Conservation (phyloP, 2,888 invertebrate species). For the Tetheella fluctuosa region DNA sequence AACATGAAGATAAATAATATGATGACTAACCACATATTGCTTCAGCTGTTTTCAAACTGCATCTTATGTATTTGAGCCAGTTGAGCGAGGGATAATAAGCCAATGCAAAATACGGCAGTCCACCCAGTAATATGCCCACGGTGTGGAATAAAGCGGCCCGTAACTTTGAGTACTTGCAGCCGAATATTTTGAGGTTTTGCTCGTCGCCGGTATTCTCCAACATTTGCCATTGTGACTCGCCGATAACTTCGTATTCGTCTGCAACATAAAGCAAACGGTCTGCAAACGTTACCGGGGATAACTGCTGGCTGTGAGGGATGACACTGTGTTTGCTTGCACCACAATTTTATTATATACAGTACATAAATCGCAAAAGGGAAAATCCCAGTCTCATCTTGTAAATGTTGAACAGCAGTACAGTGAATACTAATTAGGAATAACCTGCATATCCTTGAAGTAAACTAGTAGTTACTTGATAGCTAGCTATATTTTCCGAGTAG, state of each 20-base stretch:
- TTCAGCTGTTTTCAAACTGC: constrained; percentile 82
- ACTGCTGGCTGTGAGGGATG: constrained; percentile 35
- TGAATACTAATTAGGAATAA: neutral
- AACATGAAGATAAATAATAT: neutral
- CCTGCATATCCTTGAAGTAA: neutral
- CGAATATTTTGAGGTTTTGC: constrained; percentile 77
- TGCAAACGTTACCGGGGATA: constrained; percentile 47
- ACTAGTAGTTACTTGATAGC: neutral
- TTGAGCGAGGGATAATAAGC: constrained; percentile 83
- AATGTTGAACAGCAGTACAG: neutral
- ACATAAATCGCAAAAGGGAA: neutral
- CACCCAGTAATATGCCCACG: constrained; percentile 76
- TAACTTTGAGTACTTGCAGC: constrained; percentile 75
- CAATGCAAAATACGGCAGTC: constrained; percentile 83
- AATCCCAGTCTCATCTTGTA: neutral
- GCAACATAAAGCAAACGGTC: constrained; percentile 51
- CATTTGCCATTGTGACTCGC: constrained; percentile 80
- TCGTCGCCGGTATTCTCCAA: constrained; percentile 79
- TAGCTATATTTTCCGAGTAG: too few relatives aligned
- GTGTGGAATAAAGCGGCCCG: constrained; percentile 77
- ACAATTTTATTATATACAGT: neutral
- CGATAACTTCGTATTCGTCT: constrained; percentile 84
- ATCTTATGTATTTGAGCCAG: constrained; percentile 80
- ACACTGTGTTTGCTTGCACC: constrained; percentile 25
- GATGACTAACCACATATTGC: constrained; percentile 80